Percentiles rank a stretch among this genome's conserved stretches.
Evolutionary conservation across 2,888 invertebrate genomes (phyloP).

Genomic region (Netelia inedita): DNA sequence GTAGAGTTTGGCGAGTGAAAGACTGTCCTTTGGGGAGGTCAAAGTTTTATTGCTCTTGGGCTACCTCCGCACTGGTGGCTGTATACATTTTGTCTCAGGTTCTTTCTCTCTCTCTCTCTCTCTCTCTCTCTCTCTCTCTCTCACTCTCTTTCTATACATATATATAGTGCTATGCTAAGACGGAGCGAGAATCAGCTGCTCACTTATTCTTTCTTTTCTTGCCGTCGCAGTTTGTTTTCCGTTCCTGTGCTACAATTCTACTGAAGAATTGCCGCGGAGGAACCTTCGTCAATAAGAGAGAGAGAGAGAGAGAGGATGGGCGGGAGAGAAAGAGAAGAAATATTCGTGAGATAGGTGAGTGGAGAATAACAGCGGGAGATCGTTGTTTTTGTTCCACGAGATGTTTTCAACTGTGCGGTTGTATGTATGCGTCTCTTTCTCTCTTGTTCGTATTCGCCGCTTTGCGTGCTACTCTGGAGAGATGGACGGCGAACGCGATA

Average conservation of each 20-base stretch:
- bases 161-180: too few relatives aligned
- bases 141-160: neutral
- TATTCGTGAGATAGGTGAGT: constrained; percentile 17
- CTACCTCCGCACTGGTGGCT: neutral
- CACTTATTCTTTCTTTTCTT: neutral
- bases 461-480: constrained; percentile 11
- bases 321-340: constrained; percentile 44
- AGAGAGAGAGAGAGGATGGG: constrained; percentile 24
- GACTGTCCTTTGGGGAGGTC: constrained; percentile 38
- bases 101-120: neutral
- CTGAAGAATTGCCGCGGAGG: constrained; percentile 28
- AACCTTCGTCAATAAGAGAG: constrained; percentile 27
- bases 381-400: constrained; percentile 20
- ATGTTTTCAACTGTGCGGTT: neutral
- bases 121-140: neutral
- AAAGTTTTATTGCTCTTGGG: constrained; percentile 53
- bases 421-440: neutral
- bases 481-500: neutral
- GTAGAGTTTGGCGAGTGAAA: constrained; percentile 17
- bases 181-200: neutral
- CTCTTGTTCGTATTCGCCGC: constrained; percentile 15
- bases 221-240: neutral
- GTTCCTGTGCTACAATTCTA: neutral
- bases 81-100: neutral
- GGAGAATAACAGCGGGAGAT: constrained; percentile 36